Conservation (phyloP, 2,797 vertebrate genomes). For the Anomalospiza imberbis region DNA sequence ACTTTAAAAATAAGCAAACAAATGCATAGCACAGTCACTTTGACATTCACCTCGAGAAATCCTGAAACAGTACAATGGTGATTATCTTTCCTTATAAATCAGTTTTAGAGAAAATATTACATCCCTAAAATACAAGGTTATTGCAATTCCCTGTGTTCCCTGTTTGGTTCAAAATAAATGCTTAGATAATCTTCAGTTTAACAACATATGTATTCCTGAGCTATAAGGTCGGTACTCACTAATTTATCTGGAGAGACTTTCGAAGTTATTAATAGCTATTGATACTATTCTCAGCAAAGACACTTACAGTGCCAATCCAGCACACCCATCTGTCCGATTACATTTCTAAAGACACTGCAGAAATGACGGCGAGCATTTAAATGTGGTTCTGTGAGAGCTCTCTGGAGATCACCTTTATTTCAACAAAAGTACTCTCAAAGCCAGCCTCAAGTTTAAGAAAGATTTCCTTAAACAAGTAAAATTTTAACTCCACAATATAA, state of each 20-base stretch:
- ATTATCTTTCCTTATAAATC: not conserved
- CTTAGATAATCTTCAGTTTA: not conserved
- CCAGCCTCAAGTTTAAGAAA: not conserved
- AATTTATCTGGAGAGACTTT: slow-evolving; percentile 65
- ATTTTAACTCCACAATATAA: not conserved
- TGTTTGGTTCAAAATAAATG: not conserved
- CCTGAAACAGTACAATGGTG: not conserved
- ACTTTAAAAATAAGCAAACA: not conserved
- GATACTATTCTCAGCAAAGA: slow-evolving; percentile 70
- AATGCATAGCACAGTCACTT: not conserved
- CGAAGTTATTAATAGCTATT: slow-evolving; percentile 68
- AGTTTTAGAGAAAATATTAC: not conserved
- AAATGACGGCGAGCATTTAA: not conserved
- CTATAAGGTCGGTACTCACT: slow-evolving; percentile 21
- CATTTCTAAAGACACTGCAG: slow-evolving; percentile 50
- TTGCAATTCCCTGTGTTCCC: not conserved
- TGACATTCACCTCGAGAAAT: not conserved
- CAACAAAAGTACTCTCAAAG: not conserved
- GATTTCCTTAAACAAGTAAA: not conserved
- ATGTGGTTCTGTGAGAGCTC: not conserved
- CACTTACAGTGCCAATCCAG: slow-evolving; percentile 69
- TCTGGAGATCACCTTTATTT: not conserved
- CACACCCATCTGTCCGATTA: slow-evolving; percentile 62
- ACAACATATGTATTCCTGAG: not conserved
- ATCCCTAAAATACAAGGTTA: not conserved